Base-by-base conservation (phyloP, 1,140 invertebrate genomes). In the Ectropis grisescens region DNA sequence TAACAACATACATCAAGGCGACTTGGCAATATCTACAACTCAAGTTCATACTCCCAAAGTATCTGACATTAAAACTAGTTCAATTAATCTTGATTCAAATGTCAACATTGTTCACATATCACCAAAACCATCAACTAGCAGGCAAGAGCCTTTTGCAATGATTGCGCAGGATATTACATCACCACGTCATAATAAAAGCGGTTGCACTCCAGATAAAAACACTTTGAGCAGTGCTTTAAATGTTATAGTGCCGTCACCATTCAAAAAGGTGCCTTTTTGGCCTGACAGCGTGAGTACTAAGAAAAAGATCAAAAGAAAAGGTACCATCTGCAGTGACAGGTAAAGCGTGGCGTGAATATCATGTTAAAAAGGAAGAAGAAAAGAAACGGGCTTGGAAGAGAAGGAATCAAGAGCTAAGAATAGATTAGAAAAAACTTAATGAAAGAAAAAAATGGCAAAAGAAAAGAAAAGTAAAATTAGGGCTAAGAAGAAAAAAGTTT, bases 161-260 rank as follows among this genome's bases (percentile, higher is more conserved):
- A n/a, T n/a, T n/a, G n/a, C n/a, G n/a, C n/a, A n/a, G n/a, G n/a
- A n/a, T n/a, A n/a, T n/a, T n/a, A n/a, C n/a, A n/a, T n/a, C n/a
- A n/a, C n/a, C 16, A 19, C 16, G 3, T 19, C 16, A 19, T 8
- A 8, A 19, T 8, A 19, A 19, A 8, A 19, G 16, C 3, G 16
- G 8, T n/a, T n/a, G n/a, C n/a, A 8, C 16, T 19, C 8, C 3
- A 38, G 13, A 29, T 33, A 23, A 37, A 44, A 11, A 28, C 31
- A 33, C 16, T 38, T 14, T 34, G 34, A 34, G 31, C 9, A 23
- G 32, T 30, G 8, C 16, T 38, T 37, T 38, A 37, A 34, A 34
- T 37, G 35, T 43, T 11, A 44, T 38, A 29, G 32, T 44, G 16
- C 41, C 41, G 29, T 38, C 41, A 30, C 41, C 41, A 29, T 44